Conservation (phyloP, 2,113 vertebrate genomes). For the Neolamprologus falcicula region DNA sequence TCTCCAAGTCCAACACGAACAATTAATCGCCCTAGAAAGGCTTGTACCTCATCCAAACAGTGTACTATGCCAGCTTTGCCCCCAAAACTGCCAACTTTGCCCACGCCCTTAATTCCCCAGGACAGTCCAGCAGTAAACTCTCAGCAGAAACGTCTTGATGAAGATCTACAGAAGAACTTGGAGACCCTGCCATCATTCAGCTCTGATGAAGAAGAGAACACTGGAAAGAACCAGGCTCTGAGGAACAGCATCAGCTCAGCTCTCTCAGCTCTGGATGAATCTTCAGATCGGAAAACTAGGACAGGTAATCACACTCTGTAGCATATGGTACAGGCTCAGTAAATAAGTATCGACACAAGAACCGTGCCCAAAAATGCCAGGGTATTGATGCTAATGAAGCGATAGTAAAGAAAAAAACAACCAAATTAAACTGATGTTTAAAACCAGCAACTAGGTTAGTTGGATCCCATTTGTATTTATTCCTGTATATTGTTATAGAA, state of each 20-base stretch:
- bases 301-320: constrained; percentile 69
- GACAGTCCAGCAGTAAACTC: constrained; percentile 65
- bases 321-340: background rate
- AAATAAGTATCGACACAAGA: background rate
- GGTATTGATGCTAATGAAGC: background rate
- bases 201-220: constrained; percentile 93
- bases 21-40: constrained; percentile 81
- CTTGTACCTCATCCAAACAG: constrained; percentile 73
- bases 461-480: background rate
- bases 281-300: constrained; percentile 80
- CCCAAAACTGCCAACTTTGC: constrained; percentile 64
- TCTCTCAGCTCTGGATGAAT: constrained; percentile 81
- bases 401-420: background rate
- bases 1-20: constrained; percentile 84
- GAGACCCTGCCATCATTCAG: constrained; percentile 90
- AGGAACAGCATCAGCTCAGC: constrained; percentile 87
- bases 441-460: background rate
- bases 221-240: constrained; percentile 83
- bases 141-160: constrained; percentile 80
- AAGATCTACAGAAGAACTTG: constrained; percentile 85
- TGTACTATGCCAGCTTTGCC: constrained; percentile 64
- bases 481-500: background rate
- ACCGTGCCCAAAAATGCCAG: background rate
- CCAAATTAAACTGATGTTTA: background rate
- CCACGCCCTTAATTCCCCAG: constrained; percentile 52